Evolutionary conservation across 2,888 invertebrate species (phyloP), one percentile per base, ranked within the genome.

Genomic region (Flexamia atlantica): DNA sequence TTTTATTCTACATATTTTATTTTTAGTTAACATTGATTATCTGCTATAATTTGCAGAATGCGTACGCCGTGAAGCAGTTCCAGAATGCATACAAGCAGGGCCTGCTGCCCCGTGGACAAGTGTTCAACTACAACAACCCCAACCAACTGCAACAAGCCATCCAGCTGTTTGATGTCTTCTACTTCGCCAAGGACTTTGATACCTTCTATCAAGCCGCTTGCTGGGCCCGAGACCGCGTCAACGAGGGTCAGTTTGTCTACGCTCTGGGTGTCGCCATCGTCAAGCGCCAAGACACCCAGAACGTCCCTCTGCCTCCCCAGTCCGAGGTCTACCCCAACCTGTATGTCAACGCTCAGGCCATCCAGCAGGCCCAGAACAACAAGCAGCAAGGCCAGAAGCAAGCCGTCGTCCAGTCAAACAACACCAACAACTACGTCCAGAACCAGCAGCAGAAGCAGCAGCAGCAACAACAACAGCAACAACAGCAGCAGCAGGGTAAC

Each of bases 121-220:
- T 93, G 17, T 95, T 94, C 91, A 93, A 94, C 25, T 91, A 92
- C 88, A 92, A 92, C 88, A 91, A 94, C 88, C 91, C 92, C 82
- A 90, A 91, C 53, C 94, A 95, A 84, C 90, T 92, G 79, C 92
- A 92, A 87, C 94, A 96, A 88, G 94, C 93, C 12, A 89, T 92
- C 5, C 92, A 93, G 7, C 90, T 96, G 28, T 94, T 94, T 90
- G 92, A 94, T 88, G 90, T 94, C 83, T 91, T 96, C 86, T 92
- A 92, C 90, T 93, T 93, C 83, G 94, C 95, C 86, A 94, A 94
- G 89, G 93, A 95, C 89, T 95, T 92, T 89, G 92, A 93, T 28
- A 94, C 94, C 50, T 95, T 96, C 91, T 92, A 92, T 89, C 92
- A 91, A 85, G 91, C 91, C 14, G 92, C 92, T 10, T 90, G 90